These are phyloP conservation scores for Linnaemya vulpina DNA, from an alignment of 2,888 invertebrate species.

Conservation along the genomic window DNA sequence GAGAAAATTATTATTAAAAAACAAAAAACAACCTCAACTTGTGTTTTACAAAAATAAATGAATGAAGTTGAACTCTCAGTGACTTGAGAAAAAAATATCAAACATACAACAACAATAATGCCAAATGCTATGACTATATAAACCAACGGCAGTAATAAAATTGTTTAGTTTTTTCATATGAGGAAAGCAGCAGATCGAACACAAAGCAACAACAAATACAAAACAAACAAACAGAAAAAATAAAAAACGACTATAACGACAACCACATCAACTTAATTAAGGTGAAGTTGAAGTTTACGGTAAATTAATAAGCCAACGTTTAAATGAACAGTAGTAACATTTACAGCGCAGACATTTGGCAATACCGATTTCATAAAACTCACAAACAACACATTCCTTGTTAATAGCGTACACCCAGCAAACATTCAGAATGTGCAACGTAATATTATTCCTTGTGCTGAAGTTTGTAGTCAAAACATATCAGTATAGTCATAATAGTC, in stretches of 20 bases:
- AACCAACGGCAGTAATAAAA: slow-evolving; percentile 33
- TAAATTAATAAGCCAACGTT: slow-evolving; percentile 78
- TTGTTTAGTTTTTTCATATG: slow-evolving; percentile 37
- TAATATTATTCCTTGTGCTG: no score
- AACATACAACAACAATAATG: no score
- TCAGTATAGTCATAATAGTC: no score
- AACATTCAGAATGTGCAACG: neutral
- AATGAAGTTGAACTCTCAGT: slow-evolving; percentile 39
- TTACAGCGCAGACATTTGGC: slow-evolving; percentile 10
- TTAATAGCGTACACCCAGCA: neutral
- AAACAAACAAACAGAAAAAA: slow-evolving; percentile 15
- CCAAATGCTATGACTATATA: slow-evolving; percentile 14
- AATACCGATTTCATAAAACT: slow-evolving; percentile 24
- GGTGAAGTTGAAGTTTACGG: slow-evolving; percentile 83
- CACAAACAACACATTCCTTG: neutral
- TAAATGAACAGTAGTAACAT: slow-evolving; percentile 44
- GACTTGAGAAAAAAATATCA: neutral
- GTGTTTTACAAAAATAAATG: neutral
- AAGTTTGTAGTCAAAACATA: no score
- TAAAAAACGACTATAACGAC: slow-evolving; percentile 20
- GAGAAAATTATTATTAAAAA: slow-evolving; percentile 31
- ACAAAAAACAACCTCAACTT: neutral
- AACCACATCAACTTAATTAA: slow-evolving; percentile 72
- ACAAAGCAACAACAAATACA: neutral
- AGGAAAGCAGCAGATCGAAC: slow-evolving; percentile 29